Conservation (phyloP, 1,140 invertebrate species). For the Drosophila albomicans region DNA sequence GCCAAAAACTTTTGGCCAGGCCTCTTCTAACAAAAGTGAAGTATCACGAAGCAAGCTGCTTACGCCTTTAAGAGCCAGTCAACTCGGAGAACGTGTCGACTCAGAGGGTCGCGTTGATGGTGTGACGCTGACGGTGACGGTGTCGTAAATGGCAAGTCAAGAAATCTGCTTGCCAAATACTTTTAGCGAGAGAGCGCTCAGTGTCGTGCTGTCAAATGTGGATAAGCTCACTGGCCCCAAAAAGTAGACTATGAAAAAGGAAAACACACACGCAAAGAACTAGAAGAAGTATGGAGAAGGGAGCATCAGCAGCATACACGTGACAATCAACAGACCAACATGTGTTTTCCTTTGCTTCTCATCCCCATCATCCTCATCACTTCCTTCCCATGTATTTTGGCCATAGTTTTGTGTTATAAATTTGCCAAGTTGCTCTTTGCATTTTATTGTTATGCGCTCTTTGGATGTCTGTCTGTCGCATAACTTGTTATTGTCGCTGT, state of each 20-base stretch:
- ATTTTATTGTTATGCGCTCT: constrained; percentile 73
- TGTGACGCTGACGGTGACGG: constrained; percentile 41
- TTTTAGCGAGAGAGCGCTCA: constrained; percentile 47
- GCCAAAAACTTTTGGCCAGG: constrained; percentile 44
- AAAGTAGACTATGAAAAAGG: constrained; percentile 36
- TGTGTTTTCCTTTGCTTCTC: constrained; percentile 48
- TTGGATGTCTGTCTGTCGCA: constrained; percentile 42
- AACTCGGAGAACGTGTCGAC: constrained; percentile 6
- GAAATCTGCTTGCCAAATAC: constrained; percentile 80
- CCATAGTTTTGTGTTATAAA: constrained; percentile 77
- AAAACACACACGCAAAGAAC: constrained; percentile 4
- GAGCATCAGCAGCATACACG: constrained; percentile 36
- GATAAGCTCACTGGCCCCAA: constrained; percentile 43
- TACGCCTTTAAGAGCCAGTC: constrained; percentile 15
- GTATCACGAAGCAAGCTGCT: constrained; percentile 27
- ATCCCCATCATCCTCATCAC: constrained; percentile 1
- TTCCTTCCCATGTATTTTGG: constrained; percentile 54
- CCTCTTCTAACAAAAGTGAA: constrained; percentile 24
- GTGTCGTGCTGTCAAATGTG: constrained; percentile 24
- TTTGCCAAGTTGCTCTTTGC: constrained; percentile 69
- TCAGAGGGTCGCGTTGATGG: constrained; percentile 30
- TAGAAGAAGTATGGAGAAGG: not conserved
- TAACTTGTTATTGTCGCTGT: constrained; percentile 81
- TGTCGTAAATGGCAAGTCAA: constrained; percentile 71
- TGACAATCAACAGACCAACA: constrained; percentile 79